A percentile compares a stretch with the other conserved stretches of the same genome.
Evolutionary conservation across 2,797 vertebrate species (phyloP).

Genomic region (Geotrypetes seraphini): DNA sequence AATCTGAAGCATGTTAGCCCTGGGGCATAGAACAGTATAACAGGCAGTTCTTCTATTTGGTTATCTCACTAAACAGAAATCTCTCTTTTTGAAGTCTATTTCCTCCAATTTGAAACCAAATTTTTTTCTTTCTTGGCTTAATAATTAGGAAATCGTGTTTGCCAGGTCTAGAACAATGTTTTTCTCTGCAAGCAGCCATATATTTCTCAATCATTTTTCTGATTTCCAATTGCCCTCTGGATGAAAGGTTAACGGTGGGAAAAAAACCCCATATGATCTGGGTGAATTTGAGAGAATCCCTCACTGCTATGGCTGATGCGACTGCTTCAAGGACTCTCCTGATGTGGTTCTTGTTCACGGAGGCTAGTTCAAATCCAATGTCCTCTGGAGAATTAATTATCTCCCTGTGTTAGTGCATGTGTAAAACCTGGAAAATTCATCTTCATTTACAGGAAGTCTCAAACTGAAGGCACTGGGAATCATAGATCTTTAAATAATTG

Average conservation of each 20-base stretch:
- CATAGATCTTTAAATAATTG: slow-evolving; percentile 1
- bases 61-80: too few relatives aligned
- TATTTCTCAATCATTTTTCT: too few relatives aligned
- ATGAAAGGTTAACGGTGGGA: slow-evolving; percentile 38
- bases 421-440: slow-evolving; percentile 5
- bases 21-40: too few relatives aligned
- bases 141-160: slow-evolving; percentile 26
- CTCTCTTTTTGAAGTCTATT: too few relatives aligned
- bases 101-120: too few relatives aligned
- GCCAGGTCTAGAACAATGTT: slow-evolving; percentile 22
- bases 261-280: slow-evolving; percentile 33
- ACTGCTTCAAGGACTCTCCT: slow-evolving; percentile 25
- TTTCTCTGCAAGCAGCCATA: slow-evolving; percentile 15
- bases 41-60: too few relatives aligned
- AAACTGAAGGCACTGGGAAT: slow-evolving; percentile 12
- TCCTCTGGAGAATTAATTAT: slow-evolving; percentile 36
- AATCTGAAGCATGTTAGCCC: too few relatives aligned
- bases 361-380: slow-evolving; percentile 24
- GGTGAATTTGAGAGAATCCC: slow-evolving; percentile 21
- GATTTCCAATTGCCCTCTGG: slow-evolving; percentile 41
- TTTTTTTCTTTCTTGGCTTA: slow-evolving; percentile 4
- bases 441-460: slow-evolving; percentile 3
- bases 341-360: slow-evolving; percentile 12
- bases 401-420: slow-evolving; percentile 21
- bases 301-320: slow-evolving; percentile 18